Conservation (phyloP, 2,888 invertebrate species). For the Epinotia demarniana region DNA sequence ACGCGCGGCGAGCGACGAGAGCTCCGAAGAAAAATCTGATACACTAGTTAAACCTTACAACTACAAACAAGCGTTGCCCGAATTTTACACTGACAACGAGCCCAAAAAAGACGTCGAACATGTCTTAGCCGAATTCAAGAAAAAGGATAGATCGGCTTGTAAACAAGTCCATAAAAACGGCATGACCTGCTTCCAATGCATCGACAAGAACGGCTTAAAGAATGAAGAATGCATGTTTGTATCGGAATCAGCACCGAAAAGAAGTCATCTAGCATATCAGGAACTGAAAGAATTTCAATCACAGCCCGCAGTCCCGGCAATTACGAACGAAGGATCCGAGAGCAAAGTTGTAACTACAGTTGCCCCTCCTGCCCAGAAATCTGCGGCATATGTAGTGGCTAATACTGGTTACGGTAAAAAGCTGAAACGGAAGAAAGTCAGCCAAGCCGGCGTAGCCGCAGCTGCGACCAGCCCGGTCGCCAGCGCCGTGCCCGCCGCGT, state of each 20-base stretch:
- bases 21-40: conserved; percentile 69
- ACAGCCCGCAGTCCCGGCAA: conserved; percentile 69
- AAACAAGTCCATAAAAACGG: conserved; percentile 89
- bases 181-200: conserved; percentile 91
- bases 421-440: conserved; percentile 74
- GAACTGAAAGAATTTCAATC: conserved; percentile 86
- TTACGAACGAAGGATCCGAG: conserved; percentile 70
- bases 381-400: conserved; percentile 74
- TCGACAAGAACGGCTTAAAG: conserved; percentile 87
- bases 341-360: conserved; percentile 74
- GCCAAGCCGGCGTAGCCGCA: conserved; percentile 56
- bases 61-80: conserved; percentile 78
- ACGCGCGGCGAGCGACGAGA: conserved; percentile 65
- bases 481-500: conserved; percentile 53
- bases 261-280: conserved; percentile 87
- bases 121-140: conserved; percentile 89
- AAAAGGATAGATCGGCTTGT: conserved; percentile 89
- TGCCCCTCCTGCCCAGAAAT: conserved; percentile 65
- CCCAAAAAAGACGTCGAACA: conserved; percentile 88
- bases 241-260: conserved; percentile 87
- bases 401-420: conserved; percentile 72
- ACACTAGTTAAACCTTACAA: conserved; percentile 71
- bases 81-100: conserved; percentile 81
- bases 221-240: conserved; percentile 93
- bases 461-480: conserved; percentile 63